Conservation (phyloP, 2,113 vertebrate genomes). For the Aldabrachelys gigantea region DNA sequence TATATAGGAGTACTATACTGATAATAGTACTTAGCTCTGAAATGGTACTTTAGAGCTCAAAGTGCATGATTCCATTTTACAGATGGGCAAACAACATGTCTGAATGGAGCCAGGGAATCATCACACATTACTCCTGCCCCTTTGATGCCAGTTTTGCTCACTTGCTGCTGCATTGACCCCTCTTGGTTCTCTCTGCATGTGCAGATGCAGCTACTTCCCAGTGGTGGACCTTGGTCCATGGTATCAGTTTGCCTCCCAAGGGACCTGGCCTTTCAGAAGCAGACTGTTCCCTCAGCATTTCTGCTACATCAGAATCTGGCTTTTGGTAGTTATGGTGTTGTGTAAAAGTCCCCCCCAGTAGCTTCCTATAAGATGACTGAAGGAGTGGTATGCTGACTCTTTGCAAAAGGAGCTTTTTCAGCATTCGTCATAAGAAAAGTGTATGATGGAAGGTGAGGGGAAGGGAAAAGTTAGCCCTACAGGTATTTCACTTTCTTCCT, state of each 20-base stretch:
- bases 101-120: background rate
- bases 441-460: background rate
- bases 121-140: background rate
- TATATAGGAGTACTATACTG: background rate
- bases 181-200: background rate
- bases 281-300: background rate
- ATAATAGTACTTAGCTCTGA: background rate
- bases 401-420: background rate
- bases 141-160: background rate
- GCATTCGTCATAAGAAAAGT: background rate
- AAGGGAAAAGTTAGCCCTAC: background rate
- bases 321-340: background rate
- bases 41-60: background rate
- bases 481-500: background rate
- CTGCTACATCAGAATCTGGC: background rate
- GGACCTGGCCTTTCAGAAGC: background rate
- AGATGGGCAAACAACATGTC: background rate
- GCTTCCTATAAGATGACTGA: background rate
- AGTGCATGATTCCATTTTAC: background rate
- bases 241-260: background rate
- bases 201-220: background rate
- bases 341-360: background rate
- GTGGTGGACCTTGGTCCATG: background rate
- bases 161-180: background rate
- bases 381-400: background rate